Evolutionary conservation across 2,888 invertebrate species (phyloP).

Genomic region (Scaeva pyrastri): DNA sequence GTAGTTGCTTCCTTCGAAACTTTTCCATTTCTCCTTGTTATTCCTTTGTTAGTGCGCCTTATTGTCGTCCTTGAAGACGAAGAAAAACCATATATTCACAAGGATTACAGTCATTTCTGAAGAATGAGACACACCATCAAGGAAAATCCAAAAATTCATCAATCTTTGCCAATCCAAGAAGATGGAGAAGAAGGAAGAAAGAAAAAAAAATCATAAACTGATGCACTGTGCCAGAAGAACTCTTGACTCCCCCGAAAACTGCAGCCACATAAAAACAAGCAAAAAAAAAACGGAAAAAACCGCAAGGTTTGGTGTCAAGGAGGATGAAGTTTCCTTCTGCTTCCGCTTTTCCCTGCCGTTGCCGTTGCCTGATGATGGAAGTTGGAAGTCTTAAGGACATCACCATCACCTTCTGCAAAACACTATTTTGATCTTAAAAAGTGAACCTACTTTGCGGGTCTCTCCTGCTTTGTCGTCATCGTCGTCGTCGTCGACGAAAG

Average conservation of each 20-base stretch:
- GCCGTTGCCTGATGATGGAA: not conserved
- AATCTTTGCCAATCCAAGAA: slow-evolving; percentile 72
- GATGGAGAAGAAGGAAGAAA: not conserved
- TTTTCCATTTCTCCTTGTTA: slow-evolving; percentile 6
- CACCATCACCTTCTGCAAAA: slow-evolving; percentile 37
- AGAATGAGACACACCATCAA: slow-evolving; percentile 71
- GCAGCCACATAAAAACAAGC: slow-evolving; percentile 6
- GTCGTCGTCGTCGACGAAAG: too few relatives aligned
- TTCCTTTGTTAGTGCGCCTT: slow-evolving; percentile 17
- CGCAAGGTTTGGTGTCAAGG: slow-evolving; percentile 19
- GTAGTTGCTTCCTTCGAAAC: slow-evolving; percentile 36
- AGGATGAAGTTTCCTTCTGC: slow-evolving; percentile 29
- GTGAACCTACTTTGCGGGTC: slow-evolving; percentile 52
- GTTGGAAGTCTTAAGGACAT: slow-evolving; percentile 50
- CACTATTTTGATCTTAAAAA: slow-evolving; percentile 36
- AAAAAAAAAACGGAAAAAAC: slow-evolving; percentile 17
- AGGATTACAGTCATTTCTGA: slow-evolving; percentile 72
- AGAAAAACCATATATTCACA: slow-evolving; percentile 73
- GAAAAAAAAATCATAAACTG: not conserved
- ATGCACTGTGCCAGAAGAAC: slow-evolving; percentile 56
- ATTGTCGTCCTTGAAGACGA: slow-evolving; percentile 57
- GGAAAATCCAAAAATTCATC: slow-evolving; percentile 73
- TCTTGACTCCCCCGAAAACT: slow-evolving; percentile 51
- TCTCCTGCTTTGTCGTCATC: not conserved
- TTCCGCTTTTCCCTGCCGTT: not conserved